Base-by-base conservation (phyloP, 1,140 invertebrate species). In the Macrotrachela quadricornifera region DNA sequence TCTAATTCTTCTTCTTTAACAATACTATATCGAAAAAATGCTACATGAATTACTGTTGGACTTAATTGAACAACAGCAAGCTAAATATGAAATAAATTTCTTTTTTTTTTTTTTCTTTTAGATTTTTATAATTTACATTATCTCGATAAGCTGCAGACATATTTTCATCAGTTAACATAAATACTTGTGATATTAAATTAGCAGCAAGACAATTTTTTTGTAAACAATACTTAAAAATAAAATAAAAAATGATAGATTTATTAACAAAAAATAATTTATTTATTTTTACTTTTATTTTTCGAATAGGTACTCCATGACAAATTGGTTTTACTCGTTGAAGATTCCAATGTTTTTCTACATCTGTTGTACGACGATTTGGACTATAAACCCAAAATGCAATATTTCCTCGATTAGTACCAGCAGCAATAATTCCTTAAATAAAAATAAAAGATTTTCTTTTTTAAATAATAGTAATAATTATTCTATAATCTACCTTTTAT, bases 391-490 rank as follows among this genome's bases (percentile, higher is more conserved):
- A 97, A 54, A 92, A 78, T 46, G 85, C 84, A 13, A 96, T 73
- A 60, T 80, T 80, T 10, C 88, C 88, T 59, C 81, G 75, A 61
- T 82, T 85, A n/a, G 87, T 91, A 14, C 85, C 87, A 53, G 79
- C 86, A 60, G 82, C 85, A 13, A 96, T 64, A 9, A 75, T 64
- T 73, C 73, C 67, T 62, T 72, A 40, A 69, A 75, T 78, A 50
- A 11, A 66, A 58, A 58, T 52, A 48, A 45, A 55, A 54, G 38
- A 56, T 39, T 39, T 39, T 12, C 16, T 36, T 16, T 40, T 16
- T 30, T 11, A 18, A 15, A 40, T 6, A 40, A 15, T 50, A 49
- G 10, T 37, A n/a, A 56, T 45, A 15, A 15, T n/a, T 10, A 55
- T 14, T 42, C 8, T 15, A 15, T 17, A 8, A 54, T 49, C 50